These are phyloP conservation scores for Megastigmus dorsalis DNA, from an alignment of 2,888 invertebrate genomes.

Conservation along the genomic window DNA sequence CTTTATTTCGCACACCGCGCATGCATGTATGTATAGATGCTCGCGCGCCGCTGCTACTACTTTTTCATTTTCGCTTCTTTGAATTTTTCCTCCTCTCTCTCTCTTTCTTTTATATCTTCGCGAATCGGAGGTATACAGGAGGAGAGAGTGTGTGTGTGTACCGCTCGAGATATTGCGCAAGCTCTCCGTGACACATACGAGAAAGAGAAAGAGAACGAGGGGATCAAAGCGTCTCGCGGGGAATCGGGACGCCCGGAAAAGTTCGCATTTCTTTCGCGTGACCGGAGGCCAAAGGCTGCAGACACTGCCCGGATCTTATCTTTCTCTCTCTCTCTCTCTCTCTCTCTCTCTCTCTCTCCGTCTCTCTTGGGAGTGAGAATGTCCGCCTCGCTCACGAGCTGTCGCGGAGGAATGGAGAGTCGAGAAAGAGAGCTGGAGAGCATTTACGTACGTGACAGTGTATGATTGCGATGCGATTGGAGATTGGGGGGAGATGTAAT, in stretches of 20 bases:
- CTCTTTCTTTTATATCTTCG: not conserved
- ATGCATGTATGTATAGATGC: no score
- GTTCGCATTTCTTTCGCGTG: conserved; percentile 11
- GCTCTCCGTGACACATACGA: not conserved
- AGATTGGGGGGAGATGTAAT: no score
- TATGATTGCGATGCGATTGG: conserved; percentile 7
- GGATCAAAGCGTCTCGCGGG: not conserved
- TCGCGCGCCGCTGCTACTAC: no score
- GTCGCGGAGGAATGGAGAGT: no score
- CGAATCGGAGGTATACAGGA: not conserved
- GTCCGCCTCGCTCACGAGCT: not conserved
- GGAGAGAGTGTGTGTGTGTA: not conserved
- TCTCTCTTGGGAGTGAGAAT: no score
- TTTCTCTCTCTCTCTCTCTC: no score
- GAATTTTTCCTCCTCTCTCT: not conserved
- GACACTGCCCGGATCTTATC: conserved; percentile 8
- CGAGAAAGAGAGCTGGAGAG: no score
- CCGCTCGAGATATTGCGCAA: not conserved
- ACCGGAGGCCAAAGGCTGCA: not conserved
- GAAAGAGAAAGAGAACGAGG: not conserved
- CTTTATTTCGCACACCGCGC: no score
- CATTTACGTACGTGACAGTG: no score
- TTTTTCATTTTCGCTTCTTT: not conserved
- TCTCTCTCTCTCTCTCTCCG: no score
- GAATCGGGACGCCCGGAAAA: conserved; percentile 10